Evolutionary conservation across 2,888 invertebrate species (phyloP).

Genomic region (Cheiracanthium punctorium): DNA sequence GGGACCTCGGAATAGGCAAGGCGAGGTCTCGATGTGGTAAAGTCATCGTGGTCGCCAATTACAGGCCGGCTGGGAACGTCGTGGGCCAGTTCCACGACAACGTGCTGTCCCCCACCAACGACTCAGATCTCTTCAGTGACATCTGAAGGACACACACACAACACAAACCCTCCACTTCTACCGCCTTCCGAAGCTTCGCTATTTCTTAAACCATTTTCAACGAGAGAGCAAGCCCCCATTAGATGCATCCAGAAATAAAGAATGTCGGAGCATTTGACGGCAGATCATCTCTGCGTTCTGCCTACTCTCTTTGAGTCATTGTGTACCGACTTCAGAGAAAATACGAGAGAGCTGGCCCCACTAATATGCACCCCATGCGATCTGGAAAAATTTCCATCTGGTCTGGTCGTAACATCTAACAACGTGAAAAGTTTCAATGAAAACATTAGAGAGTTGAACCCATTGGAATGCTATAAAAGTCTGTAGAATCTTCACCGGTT

Average conservation of each 20-base stretch:
- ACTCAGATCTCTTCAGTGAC: conserved; percentile 42
- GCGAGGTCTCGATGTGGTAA: conserved; percentile 75
- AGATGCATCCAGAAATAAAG: background rate
- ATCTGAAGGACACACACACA: background rate
- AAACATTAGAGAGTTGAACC: too few species aligned
- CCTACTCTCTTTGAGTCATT: too few species aligned
- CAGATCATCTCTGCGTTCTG: too few species aligned
- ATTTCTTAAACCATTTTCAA: background rate
- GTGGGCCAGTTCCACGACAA: conserved; percentile 75
- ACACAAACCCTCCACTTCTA: background rate
- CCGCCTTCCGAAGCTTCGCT: background rate
- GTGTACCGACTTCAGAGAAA: too few species aligned
- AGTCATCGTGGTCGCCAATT: conserved; percentile 76
- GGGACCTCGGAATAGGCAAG: conserved; percentile 76
- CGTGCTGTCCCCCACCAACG: conserved; percentile 73
- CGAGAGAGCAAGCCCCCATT: background rate
- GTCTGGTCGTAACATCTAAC: too few species aligned
- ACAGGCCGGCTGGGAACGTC: conserved; percentile 76
- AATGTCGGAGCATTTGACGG: background rate
- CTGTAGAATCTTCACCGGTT: too few species aligned
- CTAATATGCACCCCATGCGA: too few species aligned
- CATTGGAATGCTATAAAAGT: too few species aligned
- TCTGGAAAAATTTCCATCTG: too few species aligned
- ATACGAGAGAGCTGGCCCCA: too few species aligned
- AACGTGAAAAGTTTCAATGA: too few species aligned